Base-by-base conservation (phyloP, 2,113 vertebrate genomes). In the Chamaea fasciata region DNA sequence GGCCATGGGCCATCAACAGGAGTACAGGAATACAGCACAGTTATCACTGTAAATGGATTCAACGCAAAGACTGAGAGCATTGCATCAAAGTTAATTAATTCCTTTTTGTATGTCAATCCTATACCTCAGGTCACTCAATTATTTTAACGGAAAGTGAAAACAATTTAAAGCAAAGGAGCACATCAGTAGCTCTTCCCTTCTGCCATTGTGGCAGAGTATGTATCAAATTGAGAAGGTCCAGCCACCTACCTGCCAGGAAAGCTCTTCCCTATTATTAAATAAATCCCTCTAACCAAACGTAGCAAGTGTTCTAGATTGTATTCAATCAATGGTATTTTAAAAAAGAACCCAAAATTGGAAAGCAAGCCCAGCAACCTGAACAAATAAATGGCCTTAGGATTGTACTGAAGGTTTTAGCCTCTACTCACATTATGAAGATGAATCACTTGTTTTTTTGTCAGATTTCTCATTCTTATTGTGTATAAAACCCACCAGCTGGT, bases 361-460 rank as follows among this genome's bases (percentile, higher is more conserved):
- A 57, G 39, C 53, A 65, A 83, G 57, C 50, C 55, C 52, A 92
- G 60, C 59, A 91, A 73, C 80, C 71, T 90, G 62, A 90, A 90
- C 76, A 94, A 79, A 86, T 81, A 70, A 90, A 86, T 49, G 28
- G 14, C 44, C 76, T 68, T 78, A 92, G 94, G 90, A 92, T 86
- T 88, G 60, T 89, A 3, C 27, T 77, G 81, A 81, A 87, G 77
- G 65, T 91, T 96, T 79, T 37, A 68, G 35, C 69, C 31, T 63
- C 31, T 80, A 27, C 63, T 77, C 39, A 60, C 47, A 46, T 95
- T 63, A 88, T 93, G 75, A 93, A 95, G 85, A 95, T 93, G 52
- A 92, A 92, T 95, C 68, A 53, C 71, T 94, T 91, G 75, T 28
- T 95, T 28, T 95, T 86, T 95, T 83, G 82, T 96, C 87, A 88